Evolutionary conservation across 2,797 vertebrate genomes (phyloP), one percentile per base, ranked within the genome.

Genomic region (Lophotriccus pileatus): DNA sequence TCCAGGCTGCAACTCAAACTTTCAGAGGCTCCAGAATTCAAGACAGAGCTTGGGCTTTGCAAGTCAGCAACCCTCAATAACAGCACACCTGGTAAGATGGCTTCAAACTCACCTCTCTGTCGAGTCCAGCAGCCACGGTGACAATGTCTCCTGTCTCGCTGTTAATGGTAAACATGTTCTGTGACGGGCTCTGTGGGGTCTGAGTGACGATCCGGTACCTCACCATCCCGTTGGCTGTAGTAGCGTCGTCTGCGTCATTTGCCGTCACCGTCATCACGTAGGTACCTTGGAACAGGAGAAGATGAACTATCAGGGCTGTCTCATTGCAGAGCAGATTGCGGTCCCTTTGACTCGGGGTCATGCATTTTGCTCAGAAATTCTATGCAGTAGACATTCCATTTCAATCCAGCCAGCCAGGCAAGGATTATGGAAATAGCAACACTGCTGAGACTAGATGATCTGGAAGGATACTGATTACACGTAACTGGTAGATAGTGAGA

Each of bases 111-210:
- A 99, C 99, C 99, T 99, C 99, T 84, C 99, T 98, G 96, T 99
- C 99, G 7, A 99, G 98, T 37, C 99, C 99, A 0, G 99, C 98
- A 1, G 99, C 99, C 95, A 99, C 99, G 0, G 99, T 99, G 96
- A 99, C 98, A 0, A 99, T 99, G 94, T 99, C 99, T 23, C 99
- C 99, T 0, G 99, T 99, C 97, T 99, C 99, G 0, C 99, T 99
- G 98, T 99, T 99, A 86, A 99, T 99, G 66, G 99, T 99, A 94
- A 99, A 99, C 99, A 99, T 99, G 92, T 99, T 99, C 12, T 99
- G 99, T 2, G 99, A 99, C 1, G 99, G 99, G 96, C 98, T 99
- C 97, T 99, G 98, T 0, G 99, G 99, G 21, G 97, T 99, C 97
- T 99, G 99, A 5, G 99, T 98, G 96, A 99, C 97, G 15, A 99